These are phyloP conservation scores for mouse (Mus musculus) DNA, from an alignment of 2,113 vertebrate species.

Conservation along the genomic window DNA sequence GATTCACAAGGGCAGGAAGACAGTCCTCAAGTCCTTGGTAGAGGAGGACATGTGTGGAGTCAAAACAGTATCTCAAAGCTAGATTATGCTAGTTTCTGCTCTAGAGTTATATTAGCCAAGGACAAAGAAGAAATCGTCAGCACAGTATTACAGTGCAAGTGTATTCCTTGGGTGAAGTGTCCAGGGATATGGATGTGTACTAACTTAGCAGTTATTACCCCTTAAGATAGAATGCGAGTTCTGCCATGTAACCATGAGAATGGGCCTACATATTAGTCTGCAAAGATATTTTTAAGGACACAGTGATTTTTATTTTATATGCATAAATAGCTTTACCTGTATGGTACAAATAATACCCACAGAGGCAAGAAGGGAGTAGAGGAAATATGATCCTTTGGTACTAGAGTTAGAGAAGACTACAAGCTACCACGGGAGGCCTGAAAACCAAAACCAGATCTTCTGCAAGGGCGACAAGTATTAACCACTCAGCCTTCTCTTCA, in stretches of 20 bases:
- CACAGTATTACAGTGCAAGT: accelerated
- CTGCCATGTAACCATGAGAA: not conserved
- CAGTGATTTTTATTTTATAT: not conserved
- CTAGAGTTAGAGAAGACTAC: not conserved
- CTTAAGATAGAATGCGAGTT: not conserved
- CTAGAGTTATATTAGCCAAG: not conserved
- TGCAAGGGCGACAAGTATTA: not conserved
- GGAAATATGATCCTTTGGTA: not conserved
- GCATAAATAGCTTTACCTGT: not conserved
- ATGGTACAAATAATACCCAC: not conserved
- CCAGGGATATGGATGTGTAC: not conserved
- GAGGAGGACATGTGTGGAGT: no score
- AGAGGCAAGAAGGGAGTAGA: not conserved
- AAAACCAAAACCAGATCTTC: not conserved
- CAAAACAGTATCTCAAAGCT: not conserved
- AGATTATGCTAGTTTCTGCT: not conserved
- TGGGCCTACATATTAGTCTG: not conserved
- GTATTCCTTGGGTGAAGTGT: not conserved
- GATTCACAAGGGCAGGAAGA: not conserved
- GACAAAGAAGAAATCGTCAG: not conserved
- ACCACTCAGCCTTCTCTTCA: not conserved
- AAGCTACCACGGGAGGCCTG: not conserved
- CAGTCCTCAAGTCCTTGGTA: not conserved
- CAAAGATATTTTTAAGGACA: not conserved
- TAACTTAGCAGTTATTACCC: not conserved